Base-by-base conservation (phyloP, 2,888 invertebrate genomes). In the Cheilosia urbana region DNA sequence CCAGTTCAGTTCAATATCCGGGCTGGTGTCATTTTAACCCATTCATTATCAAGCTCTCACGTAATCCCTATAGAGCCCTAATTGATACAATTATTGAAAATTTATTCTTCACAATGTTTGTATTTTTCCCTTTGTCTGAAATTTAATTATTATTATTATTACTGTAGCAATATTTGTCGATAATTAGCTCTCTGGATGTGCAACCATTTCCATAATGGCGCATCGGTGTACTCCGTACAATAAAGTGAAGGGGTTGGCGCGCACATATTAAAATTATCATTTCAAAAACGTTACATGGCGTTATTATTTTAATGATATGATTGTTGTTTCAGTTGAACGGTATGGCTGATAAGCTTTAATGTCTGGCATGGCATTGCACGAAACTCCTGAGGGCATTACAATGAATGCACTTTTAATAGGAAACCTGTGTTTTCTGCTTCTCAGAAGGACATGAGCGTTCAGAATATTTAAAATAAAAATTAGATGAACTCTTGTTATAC, bases 101-200 rank as follows among this genome's bases (percentile, higher is more conserved):
- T 27, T 53, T 40, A 51, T 53, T 40, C 37, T n/a, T 37, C 19
- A 24, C 21, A n/a, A 13, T 45, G 11, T 55, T 55, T 21, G 19
- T 30, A 45, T 55, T 68, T 55, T 55, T 42, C 19, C n/a, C 19
- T 57, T 69, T 57, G 45, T 21, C 42, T 57, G 45, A 57, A 69
- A 69, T 69, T 47, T 57, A 45, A 69, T 57, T 57, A 57, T 57
- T 57, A 57, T 57, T 51, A 51, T 30, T 30, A 30, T 49, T 45
- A 68, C 57, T 57, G 45, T 47, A 17, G 57, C 69, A 57, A 69
- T 69, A 57, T 47, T 69, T 57, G 55, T n/a, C 55, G 68, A 45
- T 68, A 68, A 55, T 68, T 68, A 68, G 45, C 42, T 42, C 21
- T 13, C 15, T 49, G 11, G 42, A 19, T 42, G 27, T 47, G 17